Conservation (phyloP, 2,888 invertebrate genomes). For the Merodon equestris region DNA sequence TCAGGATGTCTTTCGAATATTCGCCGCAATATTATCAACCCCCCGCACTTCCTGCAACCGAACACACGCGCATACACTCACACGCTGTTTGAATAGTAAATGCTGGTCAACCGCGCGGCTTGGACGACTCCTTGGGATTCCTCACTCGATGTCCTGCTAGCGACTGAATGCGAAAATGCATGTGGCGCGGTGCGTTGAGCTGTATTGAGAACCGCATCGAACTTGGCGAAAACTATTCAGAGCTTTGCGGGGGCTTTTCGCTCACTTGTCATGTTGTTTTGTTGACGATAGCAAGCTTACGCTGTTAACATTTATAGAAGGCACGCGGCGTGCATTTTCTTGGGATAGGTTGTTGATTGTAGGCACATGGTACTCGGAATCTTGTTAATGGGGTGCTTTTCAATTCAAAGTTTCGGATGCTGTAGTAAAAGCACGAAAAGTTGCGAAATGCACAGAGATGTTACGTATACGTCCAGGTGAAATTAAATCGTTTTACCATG, state of each 20-base stretch:
- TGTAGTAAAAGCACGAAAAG: slow-evolving; percentile 37
- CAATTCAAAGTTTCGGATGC: slow-evolving; percentile 31
- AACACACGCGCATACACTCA: slow-evolving; percentile 23
- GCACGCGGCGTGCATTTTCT: slow-evolving; percentile 56
- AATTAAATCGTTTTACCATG: too few species aligned
- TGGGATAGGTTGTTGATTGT: slow-evolving; percentile 57
- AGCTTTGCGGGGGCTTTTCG: slow-evolving; percentile 50
- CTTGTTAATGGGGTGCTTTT: slow-evolving; percentile 1
- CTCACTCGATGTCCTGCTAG: slow-evolving; percentile 74
- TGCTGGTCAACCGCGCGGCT: slow-evolving; percentile 18
- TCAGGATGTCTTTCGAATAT: slow-evolving; percentile 22
- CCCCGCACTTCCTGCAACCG: slow-evolving; percentile 4
- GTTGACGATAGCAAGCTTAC: slow-evolving; percentile 15
- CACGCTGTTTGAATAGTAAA: slow-evolving; percentile 15
- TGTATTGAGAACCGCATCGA: slow-evolving; percentile 57
- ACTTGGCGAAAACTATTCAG: slow-evolving; percentile 46
- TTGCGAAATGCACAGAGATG: slow-evolving; percentile 14
- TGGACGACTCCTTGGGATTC: slow-evolving; percentile 25
- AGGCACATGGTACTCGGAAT: slow-evolving; percentile 18
- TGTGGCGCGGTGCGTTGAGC: slow-evolving; percentile 35
- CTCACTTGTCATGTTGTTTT: slow-evolving; percentile 31
- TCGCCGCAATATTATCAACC: not conserved
- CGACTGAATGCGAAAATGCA: slow-evolving; percentile 73
- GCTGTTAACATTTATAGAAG: slow-evolving; percentile 62
- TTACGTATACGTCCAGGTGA: too few species aligned